phyloP scores from a whole-genome alignment of 2,888 invertebrate species.

The Nomada flava region DNA sequence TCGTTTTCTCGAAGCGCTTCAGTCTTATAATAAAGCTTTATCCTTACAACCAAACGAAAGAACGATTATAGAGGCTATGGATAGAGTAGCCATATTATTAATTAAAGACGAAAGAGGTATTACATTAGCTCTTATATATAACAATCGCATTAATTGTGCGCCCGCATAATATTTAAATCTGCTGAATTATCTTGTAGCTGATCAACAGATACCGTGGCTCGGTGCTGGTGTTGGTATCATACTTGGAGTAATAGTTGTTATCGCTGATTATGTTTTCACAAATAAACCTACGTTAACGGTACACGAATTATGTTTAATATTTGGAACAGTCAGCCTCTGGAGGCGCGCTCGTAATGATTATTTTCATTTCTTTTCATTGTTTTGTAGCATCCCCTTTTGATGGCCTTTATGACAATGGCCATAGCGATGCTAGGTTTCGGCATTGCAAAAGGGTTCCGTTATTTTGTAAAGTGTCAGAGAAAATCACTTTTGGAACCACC shows the following conservation, averaged over 20 bases:
- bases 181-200: constrained; percentile 85
- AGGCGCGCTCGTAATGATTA: constrained; percentile 15
- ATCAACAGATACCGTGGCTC: constrained; percentile 90
- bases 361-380: constrained; percentile 63
- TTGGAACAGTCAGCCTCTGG: constrained; percentile 11
- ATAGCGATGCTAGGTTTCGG: constrained; percentile 89
- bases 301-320: constrained; percentile 77
- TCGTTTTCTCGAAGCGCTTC: constrained; percentile 88
- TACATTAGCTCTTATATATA: not conserved
- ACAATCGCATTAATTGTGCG: not conserved
- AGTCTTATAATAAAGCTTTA: constrained; percentile 89
- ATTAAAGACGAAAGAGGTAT: constrained; percentile 87
- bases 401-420: constrained; percentile 89
- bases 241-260: constrained; percentile 88
- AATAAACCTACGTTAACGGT: constrained; percentile 88
- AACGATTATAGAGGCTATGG: constrained; percentile 87
- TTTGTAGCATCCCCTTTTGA: constrained; percentile 89
- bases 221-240: constrained; percentile 90
- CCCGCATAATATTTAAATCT: constrained; percentile 18
- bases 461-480: constrained; percentile 85
- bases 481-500: constrained; percentile 86
- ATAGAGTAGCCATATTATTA: constrained; percentile 86
- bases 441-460: constrained; percentile 87
- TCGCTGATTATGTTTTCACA: constrained; percentile 89
- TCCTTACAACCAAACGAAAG: constrained; percentile 89